Conservation (phyloP, 2,888 invertebrate genomes). For the Acrocyrtus sp. region DNA sequence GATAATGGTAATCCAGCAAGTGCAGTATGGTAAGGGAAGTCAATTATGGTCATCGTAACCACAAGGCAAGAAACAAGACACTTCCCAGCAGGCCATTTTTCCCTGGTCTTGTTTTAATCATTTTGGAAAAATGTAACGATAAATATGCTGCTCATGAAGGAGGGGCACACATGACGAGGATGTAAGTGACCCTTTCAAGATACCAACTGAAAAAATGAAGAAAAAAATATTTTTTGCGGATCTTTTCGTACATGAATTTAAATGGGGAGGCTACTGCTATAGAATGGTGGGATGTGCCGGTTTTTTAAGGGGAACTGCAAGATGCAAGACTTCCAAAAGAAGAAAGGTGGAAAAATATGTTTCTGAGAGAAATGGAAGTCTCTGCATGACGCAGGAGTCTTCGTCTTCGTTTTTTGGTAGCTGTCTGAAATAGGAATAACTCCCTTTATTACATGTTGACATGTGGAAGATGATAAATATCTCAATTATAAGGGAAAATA, state of each 20-base stretch:
- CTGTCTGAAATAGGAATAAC: slow-evolving; percentile 41
- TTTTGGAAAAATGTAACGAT: not conserved
- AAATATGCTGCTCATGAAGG: no score
- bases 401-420: no score
- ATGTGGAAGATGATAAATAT: slow-evolving; percentile 41
- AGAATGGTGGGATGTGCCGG: no score
- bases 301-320: no score
- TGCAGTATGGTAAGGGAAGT: not conserved
- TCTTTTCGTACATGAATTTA: no score
- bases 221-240: no score
- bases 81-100: not conserved
- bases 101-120: not conserved
- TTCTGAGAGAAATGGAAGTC: no score
- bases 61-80: not conserved
- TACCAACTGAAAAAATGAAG: no score
- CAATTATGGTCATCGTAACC: not conserved
- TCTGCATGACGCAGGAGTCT: slow-evolving; percentile 43
- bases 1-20: not conserved
- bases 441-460: slow-evolving; percentile 17
- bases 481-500: slow-evolving; percentile 7
- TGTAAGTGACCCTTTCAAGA: no score
- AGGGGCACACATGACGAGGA: no score
- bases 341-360: no score
- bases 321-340: not conserved
- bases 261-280: no score